Percentiles rank a stretch among this genome's conserved stretches.
These are phyloP conservation scores for Rattus norvegicus DNA, from an alignment of 2,113 vertebrate genomes.

Conservation along the genomic window GRCr8 NC_086038.1:10418501-10419000, in stretches of 20 bases:
- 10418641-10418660: not conserved
- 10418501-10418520: not conserved
- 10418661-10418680: not conserved
- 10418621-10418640: not conserved
- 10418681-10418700: not conserved
- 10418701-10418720: not conserved
- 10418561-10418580: not conserved
- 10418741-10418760: not conserved
- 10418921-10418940: not conserved
- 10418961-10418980: not conserved
- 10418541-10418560: not conserved
- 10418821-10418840: not conserved
- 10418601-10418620: not conserved
- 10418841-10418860: not conserved
- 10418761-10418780: no score
- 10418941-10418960: not conserved
- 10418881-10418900: not conserved
- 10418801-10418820: not conserved
- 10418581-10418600: not conserved
- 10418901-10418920: not conserved
- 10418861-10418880: not conserved
- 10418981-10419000: not conserved
- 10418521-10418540: not conserved
- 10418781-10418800: not conserved
- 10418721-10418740: not conserved